Conservation (phyloP, 2,797 vertebrate species). For the Muraenolepis orangiensis region DNA sequence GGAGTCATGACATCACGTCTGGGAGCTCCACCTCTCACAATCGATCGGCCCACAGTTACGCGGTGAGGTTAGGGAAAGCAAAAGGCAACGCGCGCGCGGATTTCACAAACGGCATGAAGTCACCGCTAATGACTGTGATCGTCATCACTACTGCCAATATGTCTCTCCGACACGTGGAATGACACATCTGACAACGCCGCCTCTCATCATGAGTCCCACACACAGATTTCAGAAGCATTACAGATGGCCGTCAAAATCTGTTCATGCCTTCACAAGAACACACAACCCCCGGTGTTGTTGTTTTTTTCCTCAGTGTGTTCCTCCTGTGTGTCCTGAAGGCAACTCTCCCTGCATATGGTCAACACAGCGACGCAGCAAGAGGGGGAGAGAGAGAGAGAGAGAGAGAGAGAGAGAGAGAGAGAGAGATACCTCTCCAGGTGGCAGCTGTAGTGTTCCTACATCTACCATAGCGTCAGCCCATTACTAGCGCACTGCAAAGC, state of each 20-base stretch:
- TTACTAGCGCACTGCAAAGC: neutral
- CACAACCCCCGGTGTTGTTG: slow-evolving; percentile 16
- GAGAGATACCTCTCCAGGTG: neutral
- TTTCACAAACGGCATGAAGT: neutral
- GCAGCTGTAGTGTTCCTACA: neutral
- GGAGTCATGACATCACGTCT: slow-evolving; percentile 4
- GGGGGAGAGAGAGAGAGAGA: neutral
- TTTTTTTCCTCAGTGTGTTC: slow-evolving; percentile 36
- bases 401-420: too few relatives aligned
- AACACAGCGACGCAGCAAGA: neutral
- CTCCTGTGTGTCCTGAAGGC: slow-evolving; percentile 38
- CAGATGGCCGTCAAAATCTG: neutral
- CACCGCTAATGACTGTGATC: neutral
- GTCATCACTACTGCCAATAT: neutral
- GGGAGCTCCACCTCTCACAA: neutral
- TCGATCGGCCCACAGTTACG: neutral
- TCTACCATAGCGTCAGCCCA: neutral
- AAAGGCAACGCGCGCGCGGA: neutral
- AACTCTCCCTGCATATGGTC: slow-evolving; percentile 31
- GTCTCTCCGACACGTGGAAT: neutral
- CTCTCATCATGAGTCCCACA: neutral
- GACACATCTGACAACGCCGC: neutral
- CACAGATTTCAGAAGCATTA: neutral
- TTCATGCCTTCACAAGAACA: neutral
- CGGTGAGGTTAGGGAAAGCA: neutral